phyloP scores from a whole-genome alignment of 2,113 vertebrate species.

The Phoxinus phoxinus region DNA sequence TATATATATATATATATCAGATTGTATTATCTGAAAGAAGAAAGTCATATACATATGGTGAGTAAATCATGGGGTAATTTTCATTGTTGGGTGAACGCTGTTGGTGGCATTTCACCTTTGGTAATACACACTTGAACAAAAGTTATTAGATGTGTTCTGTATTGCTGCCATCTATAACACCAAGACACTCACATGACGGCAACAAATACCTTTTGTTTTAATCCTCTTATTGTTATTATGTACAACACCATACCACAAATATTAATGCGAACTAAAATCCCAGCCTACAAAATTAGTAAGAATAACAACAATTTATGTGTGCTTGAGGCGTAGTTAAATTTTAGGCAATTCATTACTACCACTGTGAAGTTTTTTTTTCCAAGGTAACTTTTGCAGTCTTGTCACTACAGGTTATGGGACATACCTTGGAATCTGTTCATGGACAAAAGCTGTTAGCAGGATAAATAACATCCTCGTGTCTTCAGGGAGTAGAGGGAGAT shows the following conservation, averaged over 20 bases:
- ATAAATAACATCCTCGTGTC: neutral
- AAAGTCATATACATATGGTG: too few relatives aligned
- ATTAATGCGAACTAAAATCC: too few relatives aligned
- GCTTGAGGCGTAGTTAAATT: neutral
- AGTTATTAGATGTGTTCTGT: neutral
- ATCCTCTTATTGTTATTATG: neutral
- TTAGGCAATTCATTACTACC: neutral
- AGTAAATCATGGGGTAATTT: too few relatives aligned
- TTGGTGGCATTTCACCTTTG: too few relatives aligned
- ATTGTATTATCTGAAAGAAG: too few relatives aligned
- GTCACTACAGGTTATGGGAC: neutral
- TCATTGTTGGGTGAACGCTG: too few relatives aligned
- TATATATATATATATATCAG: too few relatives aligned
- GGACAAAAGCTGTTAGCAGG: neutral
- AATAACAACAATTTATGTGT: neutral
- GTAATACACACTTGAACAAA: conserved; percentile 15
- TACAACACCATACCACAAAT: neutral
- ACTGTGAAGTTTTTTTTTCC: neutral
- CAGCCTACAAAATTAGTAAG: neutral
- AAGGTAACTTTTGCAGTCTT: neutral
- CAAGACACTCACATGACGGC: conserved; percentile 29
- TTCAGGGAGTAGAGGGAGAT: neutral
- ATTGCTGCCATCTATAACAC: neutral
- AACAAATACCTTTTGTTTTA: conserved; percentile 7
- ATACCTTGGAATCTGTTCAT: neutral